phyloP scores from a whole-genome alignment of 2,113 vertebrate genomes.

The Hyla sarda region DNA sequence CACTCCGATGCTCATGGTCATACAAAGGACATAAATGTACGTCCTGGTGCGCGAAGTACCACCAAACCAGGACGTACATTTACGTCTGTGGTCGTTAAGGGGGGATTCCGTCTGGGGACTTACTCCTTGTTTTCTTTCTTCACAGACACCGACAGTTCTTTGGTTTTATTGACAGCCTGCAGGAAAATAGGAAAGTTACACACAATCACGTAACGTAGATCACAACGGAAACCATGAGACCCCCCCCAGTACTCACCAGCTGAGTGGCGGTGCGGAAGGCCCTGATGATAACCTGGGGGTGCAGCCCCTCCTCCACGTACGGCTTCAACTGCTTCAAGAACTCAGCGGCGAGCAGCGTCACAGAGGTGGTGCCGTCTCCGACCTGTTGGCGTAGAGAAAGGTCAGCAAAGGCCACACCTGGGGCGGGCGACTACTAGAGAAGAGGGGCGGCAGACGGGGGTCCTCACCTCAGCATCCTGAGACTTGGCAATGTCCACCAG shows the following conservation, averaged over 20 bases:
- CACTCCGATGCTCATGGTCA: too few relatives aligned
- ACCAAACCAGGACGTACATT: too few relatives aligned
- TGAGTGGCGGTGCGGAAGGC: slow-evolving; percentile 90
- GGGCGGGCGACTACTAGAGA: too few relatives aligned
- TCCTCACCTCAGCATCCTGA: slow-evolving; percentile 92
- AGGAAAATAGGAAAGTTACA: background rate
- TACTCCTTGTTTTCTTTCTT: slow-evolving; percentile 92
- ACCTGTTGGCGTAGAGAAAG: slow-evolving; percentile 72
- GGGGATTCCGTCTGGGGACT: too few relatives aligned
- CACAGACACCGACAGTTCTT: slow-evolving; percentile 86
- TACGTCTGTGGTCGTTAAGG: too few relatives aligned
- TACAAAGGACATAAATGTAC: too few relatives aligned
- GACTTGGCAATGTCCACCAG: slow-evolving; percentile 97
- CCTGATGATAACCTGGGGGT: slow-evolving; percentile 97
- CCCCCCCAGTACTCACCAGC: background rate
- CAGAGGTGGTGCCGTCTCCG: slow-evolving; percentile 94
- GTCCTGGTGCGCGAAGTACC: too few relatives aligned
- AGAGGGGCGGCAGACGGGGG: too few relatives aligned
- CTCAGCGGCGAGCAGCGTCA: slow-evolving; percentile 93
- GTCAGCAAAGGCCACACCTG: too few relatives aligned
- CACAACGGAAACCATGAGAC: too few relatives aligned
- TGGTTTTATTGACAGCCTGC: slow-evolving; percentile 91
- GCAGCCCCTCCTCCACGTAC: slow-evolving; percentile 94
- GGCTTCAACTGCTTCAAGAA: slow-evolving; percentile 95
- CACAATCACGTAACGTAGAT: too few relatives aligned